Evolutionary conservation across 1,140 invertebrate species (phyloP).

Genomic region (Solenopsis invicta): DNA sequence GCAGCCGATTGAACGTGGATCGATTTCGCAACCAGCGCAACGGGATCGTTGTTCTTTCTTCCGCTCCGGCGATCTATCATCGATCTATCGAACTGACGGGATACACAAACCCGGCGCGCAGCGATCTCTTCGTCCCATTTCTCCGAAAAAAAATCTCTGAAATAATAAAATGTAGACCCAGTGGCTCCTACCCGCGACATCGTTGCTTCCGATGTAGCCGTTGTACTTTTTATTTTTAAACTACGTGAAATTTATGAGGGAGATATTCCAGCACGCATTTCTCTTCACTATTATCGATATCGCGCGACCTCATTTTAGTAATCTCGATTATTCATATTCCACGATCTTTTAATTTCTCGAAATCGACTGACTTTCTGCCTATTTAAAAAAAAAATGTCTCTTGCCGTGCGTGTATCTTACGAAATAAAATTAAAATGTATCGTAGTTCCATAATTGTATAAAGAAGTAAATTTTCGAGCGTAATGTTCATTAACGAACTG

Average conservation of each 20-base stretch:
- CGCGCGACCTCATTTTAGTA: background rate
- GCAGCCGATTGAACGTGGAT: slow-evolving; percentile 34
- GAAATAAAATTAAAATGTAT: background rate
- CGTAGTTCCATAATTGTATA: background rate
- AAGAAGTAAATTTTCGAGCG: background rate
- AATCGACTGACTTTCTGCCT: background rate
- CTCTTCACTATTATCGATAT: background rate
- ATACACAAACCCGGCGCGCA: background rate
- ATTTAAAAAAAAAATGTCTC: background rate
- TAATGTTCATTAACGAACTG: background rate
- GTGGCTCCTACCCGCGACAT: background rate
- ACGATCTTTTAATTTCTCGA: background rate
- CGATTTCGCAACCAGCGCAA: background rate
- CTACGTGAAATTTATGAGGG: background rate
- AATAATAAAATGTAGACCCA: slow-evolving; percentile 37
- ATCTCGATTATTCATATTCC: slow-evolving; percentile 23
- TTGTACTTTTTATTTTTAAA: slow-evolving; percentile 19
- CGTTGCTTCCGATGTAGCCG: too few relatives aligned
- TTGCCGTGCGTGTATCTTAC: background rate
- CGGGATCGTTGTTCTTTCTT: background rate
- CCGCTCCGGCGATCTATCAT: background rate
- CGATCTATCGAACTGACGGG: slow-evolving; percentile 14
- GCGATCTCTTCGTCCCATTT: background rate
- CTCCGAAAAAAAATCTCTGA: slow-evolving; percentile 17
- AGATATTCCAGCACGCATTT: background rate